Base-by-base conservation (phyloP, 1,140 invertebrate genomes). In the Lithobius niger region DNA sequence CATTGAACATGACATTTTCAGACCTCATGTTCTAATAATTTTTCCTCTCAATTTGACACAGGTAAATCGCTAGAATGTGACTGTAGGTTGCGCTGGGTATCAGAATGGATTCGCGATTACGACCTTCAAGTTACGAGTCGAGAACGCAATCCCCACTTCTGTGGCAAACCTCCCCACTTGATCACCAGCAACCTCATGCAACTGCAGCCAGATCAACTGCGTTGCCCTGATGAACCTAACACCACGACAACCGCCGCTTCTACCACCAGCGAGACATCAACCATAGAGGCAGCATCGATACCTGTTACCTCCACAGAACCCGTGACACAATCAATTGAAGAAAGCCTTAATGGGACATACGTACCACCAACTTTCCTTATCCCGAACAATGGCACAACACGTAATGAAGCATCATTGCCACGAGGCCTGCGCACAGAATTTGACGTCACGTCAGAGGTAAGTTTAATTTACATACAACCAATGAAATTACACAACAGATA, bases 101-200 rank as follows among this genome's bases (percentile, higher is more conserved):
- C 86, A 43, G 81, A 92, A 62, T 94, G 90, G 90, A 89, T 93
- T 58, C 77, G 80, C 24, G 82, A 82, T 36, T 81, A 81, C 6
- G 88, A 93, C 67, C 73, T 94, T n/a, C 88, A 93, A 76, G 66
- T 72, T 15, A 92, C 89, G 1, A 89, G 86, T 59, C 76, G 90
- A 36, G 90, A 95, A 72, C 77, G 88, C 63, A 90, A 89, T 71
- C 89, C 89, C 15, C 89, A 94, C 69, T 94, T 93, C 71, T 95
- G 90, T 64, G 88, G 88, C 6, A 82, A 79, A 60, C 90, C 90
- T 1, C 71, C 78, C 0, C 73, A 79, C 55, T 81, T 92, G 58
- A 77, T 84, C 40, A 82, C 86, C 53, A 77, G 82, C 44, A 86
- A 80, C 49, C 91, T 94, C 71, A 89, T 91, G 64, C 87, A 84